Conservation (phyloP, 2,113 vertebrate genomes). For the Rhinolophus ferrumequinum region DNA sequence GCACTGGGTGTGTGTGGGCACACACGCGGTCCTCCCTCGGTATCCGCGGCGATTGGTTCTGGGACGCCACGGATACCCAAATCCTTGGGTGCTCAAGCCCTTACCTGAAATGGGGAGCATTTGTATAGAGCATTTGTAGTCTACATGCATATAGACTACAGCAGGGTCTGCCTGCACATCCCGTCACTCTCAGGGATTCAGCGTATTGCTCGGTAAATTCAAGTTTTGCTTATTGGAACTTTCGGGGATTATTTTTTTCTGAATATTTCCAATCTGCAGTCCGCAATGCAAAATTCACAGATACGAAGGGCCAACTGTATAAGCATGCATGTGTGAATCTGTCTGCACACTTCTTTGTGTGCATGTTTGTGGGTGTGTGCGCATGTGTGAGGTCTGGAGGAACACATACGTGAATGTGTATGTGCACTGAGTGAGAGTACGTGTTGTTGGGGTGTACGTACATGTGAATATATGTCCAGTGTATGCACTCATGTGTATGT, state of each 20-base stretch:
- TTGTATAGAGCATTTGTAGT: neutral
- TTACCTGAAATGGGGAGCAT: fast-evolving
- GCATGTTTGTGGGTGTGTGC: neutral
- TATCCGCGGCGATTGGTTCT: fast-evolving
- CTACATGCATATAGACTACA: neutral
- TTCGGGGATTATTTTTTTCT: neutral
- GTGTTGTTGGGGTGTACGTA: too few species aligned
- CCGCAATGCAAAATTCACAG: neutral
- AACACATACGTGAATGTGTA: fast-evolving
- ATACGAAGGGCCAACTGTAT: neutral
- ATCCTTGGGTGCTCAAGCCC: neutral
- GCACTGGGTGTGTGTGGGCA: neutral
- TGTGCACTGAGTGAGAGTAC: neutral
- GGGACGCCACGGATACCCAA: neutral
- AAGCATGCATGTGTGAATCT: fast-evolving
- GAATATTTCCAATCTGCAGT: neutral
- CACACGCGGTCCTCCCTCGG: too few species aligned
- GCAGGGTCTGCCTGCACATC: neutral
- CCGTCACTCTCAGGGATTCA: fast-evolving
- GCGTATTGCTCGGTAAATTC: neutral
- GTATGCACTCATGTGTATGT: neutral
- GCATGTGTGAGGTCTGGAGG: too few species aligned
- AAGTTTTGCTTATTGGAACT: neutral
- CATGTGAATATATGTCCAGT: fast-evolving
- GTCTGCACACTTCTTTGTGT: neutral